phyloP scores from a whole-genome alignment of 1,140 invertebrate genomes.

The Psilanteris sp. region DNA sequence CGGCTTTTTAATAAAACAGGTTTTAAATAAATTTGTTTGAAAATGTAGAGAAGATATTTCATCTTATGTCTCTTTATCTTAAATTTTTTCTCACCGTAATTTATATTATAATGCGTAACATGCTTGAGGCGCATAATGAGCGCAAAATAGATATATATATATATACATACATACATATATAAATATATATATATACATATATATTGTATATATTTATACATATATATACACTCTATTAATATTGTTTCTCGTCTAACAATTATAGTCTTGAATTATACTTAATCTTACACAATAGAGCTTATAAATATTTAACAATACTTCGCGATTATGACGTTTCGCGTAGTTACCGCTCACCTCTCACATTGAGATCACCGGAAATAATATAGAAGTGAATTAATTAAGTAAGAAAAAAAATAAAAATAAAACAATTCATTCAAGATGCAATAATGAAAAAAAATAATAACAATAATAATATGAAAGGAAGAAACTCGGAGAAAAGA shows the following conservation, averaged over 20 bases:
- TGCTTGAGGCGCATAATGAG: conserved; percentile 23
- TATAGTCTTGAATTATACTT: conserved; percentile 63
- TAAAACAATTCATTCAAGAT: background rate
- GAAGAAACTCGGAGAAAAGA: background rate
- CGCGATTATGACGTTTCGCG: conserved; percentile 47
- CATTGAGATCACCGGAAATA: conserved; percentile 46
- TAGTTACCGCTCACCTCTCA: conserved; percentile 26
- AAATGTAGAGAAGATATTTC: conserved; percentile 50
- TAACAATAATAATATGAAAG: conserved; percentile 10
- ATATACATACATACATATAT: conserved; percentile 6
- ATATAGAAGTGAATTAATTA: background rate
- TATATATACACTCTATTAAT: conserved; percentile 47
- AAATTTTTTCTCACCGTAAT: conserved; percentile 7
- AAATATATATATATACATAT: conserved; percentile 40
- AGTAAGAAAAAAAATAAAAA: conserved; percentile 19
- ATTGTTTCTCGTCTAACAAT: conserved; percentile 61
- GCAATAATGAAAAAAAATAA: background rate
- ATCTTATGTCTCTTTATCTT: conserved; percentile 16
- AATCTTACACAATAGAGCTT: conserved; percentile 58
- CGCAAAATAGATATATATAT: conserved; percentile 15
- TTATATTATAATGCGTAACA: conserved; percentile 45
- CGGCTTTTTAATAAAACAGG: conserved; percentile 32
- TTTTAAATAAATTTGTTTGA: conserved; percentile 21
- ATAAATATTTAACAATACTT: conserved; percentile 72
- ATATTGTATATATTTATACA: conserved; percentile 50